phyloP scores from a whole-genome alignment of 2,113 vertebrate genomes.

The Elgaria multicarinata region DNA sequence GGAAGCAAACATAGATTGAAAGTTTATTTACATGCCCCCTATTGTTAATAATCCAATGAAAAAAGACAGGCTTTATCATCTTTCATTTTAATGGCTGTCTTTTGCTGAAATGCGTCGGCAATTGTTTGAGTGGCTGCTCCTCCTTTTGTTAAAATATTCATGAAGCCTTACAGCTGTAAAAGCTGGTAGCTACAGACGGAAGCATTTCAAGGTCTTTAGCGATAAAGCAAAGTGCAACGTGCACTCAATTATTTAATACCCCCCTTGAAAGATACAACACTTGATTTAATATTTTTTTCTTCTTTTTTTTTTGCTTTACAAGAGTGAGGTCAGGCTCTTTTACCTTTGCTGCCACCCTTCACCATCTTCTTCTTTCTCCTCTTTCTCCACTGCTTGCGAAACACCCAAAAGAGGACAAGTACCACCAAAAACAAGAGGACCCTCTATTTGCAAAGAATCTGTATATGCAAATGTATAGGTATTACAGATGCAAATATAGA shows the following conservation, averaged over 20 bases:
- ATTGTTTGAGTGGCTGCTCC: conserved; percentile 1
- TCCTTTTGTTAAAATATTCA: conserved; percentile 16
- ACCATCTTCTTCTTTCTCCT: too few species aligned
- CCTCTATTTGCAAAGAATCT: too few species aligned
- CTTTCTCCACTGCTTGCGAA: background rate
- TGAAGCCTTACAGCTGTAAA: conserved; percentile 2
- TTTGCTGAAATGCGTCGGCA: background rate
- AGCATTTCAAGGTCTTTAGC: background rate
- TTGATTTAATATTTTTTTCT: background rate
- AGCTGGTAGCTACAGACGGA: background rate
- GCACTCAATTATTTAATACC: background rate
- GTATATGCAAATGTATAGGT: too few species aligned
- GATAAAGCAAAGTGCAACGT: background rate
- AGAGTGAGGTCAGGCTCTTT: background rate
- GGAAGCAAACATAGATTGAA: background rate
- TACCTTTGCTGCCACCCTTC: background rate
- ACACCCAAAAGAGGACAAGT: too few species aligned
- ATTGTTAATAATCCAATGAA: conserved; percentile 16
- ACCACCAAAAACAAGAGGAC: too few species aligned
- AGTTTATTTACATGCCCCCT: background rate
- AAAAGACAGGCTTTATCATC: background rate
- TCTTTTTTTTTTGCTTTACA: background rate
- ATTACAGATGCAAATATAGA: too few species aligned
- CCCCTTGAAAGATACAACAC: background rate
- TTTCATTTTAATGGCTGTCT: background rate